Percentiles rank a stretch among this genome's conserved stretches.
Conservation (phyloP, 2,113 vertebrate species). For the Lutjanus erythropterus region DNA sequence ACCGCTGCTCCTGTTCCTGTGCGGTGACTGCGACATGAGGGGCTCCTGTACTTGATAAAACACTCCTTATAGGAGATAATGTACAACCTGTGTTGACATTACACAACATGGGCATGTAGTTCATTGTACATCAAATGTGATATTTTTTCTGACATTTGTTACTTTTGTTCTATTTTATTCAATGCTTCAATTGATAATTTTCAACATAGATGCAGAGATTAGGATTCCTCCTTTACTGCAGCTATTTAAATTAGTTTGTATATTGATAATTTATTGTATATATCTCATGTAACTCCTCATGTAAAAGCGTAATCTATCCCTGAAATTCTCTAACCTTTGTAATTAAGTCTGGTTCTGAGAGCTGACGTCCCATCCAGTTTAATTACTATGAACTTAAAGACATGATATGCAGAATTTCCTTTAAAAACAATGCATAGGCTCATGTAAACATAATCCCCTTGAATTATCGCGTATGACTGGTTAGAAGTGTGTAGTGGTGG, state of each 20-base stretch:
- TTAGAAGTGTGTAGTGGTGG: too few species aligned
- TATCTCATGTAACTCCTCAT: not conserved
- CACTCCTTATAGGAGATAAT: conserved; percentile 35
- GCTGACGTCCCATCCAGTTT: not conserved
- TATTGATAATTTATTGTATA: not conserved
- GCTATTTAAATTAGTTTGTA: not conserved
- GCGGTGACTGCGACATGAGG: conserved; percentile 37
- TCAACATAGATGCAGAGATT: not conserved
- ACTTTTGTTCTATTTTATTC: not conserved
- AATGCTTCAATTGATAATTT: not conserved
- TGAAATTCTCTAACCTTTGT: not conserved
- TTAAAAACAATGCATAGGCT: too few species aligned
- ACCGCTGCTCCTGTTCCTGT: conserved; percentile 78
- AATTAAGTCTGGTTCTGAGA: not conserved
- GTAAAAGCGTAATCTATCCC: not conserved
- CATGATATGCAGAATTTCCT: too few species aligned
- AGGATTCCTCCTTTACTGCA: not conserved
- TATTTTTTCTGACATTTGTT: not conserved
- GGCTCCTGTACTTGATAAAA: conserved; percentile 40
- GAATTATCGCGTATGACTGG: too few species aligned
- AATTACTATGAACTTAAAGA: not conserved
- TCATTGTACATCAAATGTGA: not conserved
- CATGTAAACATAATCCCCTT: too few species aligned
- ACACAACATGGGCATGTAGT: conserved; percentile 2
- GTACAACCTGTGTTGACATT: conserved; percentile 23